Percentiles rank a stretch among this genome's conserved stretches.
Conservation (phyloP, 2,888 invertebrate genomes). For the Parascotia fuliginaria region DNA sequence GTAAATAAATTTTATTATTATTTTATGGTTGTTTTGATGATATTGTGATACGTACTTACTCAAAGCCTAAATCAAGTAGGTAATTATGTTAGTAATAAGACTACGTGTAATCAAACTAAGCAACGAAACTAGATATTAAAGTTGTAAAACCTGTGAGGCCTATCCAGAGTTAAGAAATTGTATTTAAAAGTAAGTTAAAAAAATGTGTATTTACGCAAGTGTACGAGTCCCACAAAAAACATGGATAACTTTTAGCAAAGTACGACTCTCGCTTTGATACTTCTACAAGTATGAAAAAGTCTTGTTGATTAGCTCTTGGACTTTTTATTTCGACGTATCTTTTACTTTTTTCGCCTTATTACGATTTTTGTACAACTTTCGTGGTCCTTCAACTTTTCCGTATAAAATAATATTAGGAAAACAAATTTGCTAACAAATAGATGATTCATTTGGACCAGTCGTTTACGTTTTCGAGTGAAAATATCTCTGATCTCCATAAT, state of each 20-base stretch:
- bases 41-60: not conserved
- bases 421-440: constrained; percentile 44
- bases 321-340: constrained; percentile 67
- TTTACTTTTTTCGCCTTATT: constrained; percentile 60
- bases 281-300: constrained; percentile 70
- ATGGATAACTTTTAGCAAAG: constrained; percentile 65
- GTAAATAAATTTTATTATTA: not conserved
- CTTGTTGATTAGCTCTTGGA: constrained; percentile 74
- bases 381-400: constrained; percentile 52
- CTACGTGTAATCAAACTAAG: not conserved
- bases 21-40: not conserved
- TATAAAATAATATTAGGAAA: constrained; percentile 47
- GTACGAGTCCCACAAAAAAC: constrained; percentile 50
- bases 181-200: constrained; percentile 54
- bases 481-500: not conserved
- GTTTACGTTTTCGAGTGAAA: constrained; percentile 3
- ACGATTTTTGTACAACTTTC: constrained; percentile 57
- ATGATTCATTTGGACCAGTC: constrained; percentile 46
- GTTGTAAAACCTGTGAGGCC: constrained; percentile 6
- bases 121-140: constrained; percentile 11
- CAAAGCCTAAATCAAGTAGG: not conserved
- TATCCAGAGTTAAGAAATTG: constrained; percentile 44
- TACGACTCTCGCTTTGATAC: constrained; percentile 70
- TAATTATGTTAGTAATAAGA: not conserved
- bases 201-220: constrained; percentile 54